Percentiles rank a stretch among this genome's conserved stretches.
These are phyloP conservation scores for Pardalotus punctatus DNA, from an alignment of 2,113 vertebrate species.

Conservation along the genomic window DNA sequence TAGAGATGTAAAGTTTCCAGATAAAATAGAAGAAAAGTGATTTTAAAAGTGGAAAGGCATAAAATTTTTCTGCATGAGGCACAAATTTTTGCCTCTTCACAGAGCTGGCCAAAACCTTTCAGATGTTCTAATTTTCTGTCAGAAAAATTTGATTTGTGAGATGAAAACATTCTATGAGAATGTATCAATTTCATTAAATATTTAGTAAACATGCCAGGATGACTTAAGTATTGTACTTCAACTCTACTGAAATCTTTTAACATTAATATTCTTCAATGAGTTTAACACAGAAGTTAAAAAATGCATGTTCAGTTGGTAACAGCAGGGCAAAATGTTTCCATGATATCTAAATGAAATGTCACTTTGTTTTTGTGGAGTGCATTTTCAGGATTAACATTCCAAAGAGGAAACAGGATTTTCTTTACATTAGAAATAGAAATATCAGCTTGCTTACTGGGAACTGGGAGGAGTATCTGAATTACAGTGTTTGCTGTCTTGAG, in stretches of 20 bases:
- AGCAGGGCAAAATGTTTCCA: neutral
- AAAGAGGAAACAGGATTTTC: neutral
- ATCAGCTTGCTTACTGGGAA: neutral
- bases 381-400: conserved; percentile 11
- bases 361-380: neutral
- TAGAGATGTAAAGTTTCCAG: neutral
- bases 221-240: neutral
- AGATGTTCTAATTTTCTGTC: neutral
- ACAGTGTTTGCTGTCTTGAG: neutral
- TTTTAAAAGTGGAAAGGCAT: neutral
- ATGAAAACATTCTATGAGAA: neutral
- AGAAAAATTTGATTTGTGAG: neutral
- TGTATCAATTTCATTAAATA: neutral
- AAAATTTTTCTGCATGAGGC: neutral
- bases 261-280: neutral
- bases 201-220: neutral
- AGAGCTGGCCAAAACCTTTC: neutral
- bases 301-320: neutral
- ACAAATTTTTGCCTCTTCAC: neutral
- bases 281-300: neutral
- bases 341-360: neutral
- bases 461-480: neutral
- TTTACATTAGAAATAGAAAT: neutral
- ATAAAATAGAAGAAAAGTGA: neutral
- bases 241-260: neutral